These are phyloP conservation scores for Trichogramma dendrolimi DNA, from an alignment of 2,888 invertebrate species.

Conservation along the genomic window DNA sequence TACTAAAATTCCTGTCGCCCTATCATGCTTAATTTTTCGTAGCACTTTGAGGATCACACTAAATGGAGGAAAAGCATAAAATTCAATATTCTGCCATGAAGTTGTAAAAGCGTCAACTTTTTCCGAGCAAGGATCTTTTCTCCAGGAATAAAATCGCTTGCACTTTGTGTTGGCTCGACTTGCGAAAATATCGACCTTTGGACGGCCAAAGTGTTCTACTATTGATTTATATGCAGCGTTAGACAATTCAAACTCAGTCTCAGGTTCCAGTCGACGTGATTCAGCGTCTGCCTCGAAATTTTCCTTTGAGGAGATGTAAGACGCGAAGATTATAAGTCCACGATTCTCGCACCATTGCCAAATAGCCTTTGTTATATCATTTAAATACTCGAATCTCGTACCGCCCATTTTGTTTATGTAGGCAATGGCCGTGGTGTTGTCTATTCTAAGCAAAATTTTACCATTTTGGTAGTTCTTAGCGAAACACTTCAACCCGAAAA, in stretches of 20 bases:
- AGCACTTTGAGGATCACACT: conserved; percentile 17
- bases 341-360: conserved; percentile 13
- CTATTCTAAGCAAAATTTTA: conserved; percentile 4
- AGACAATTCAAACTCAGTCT: background rate
- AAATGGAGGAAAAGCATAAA: conserved; percentile 24
- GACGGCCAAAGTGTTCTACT: background rate
- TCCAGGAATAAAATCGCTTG: background rate
- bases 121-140: background rate
- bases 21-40: conserved; percentile 16
- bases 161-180: background rate
- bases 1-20: conserved; percentile 14
- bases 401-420: conserved; percentile 3
- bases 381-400: background rate
- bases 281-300: conserved; percentile 5
- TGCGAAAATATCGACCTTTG: background rate
- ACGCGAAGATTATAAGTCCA: conserved; percentile 7
- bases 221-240: background rate
- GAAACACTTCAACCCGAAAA: conserved; percentile 4
- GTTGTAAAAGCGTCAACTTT: conserved; percentile 11
- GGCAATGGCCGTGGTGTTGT: conserved; percentile 3
- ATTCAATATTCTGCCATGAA: conserved; percentile 5
- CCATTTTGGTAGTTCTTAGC: background rate
- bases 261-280: background rate
- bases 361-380: background rate
- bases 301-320: conserved; percentile 10